Conservation (phyloP, 2,888 invertebrate genomes). For the Theodoxus fluviatilis region DNA sequence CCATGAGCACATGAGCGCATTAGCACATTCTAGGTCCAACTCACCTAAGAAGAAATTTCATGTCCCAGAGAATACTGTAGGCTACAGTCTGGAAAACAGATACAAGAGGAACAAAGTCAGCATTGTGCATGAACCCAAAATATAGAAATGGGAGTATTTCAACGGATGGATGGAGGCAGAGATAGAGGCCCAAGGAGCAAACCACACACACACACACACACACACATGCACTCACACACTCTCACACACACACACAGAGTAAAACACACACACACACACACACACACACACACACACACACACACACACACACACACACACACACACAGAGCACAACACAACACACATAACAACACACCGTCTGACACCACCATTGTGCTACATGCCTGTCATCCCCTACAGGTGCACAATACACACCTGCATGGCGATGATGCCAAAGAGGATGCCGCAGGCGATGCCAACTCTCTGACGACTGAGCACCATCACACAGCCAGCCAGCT, state of each 20-base stretch:
- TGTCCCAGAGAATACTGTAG: constrained; percentile 92
- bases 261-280: neutral
- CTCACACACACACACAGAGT: neutral
- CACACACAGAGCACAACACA: neutral
- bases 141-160: neutral
- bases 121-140: neutral
- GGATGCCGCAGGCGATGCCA: constrained; percentile 74
- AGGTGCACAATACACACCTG: constrained; percentile 73
- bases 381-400: neutral
- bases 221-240: neutral
- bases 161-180: neutral
- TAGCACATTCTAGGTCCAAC: neutral
- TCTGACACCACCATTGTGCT: neutral
- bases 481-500: constrained; percentile 95
- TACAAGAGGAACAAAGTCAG: constrained; percentile 20
- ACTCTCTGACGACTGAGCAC: constrained; percentile 91
- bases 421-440: constrained; percentile 94
- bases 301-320: neutral
- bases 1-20: too few species aligned
- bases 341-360: neutral
- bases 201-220: neutral
- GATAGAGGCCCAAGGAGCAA: neutral
- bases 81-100: constrained; percentile 66
- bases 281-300: neutral
- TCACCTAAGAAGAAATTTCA: constrained; percentile 87